phyloP scores from a whole-genome alignment of 2,888 invertebrate species.

The Craniophora ligustri region DNA sequence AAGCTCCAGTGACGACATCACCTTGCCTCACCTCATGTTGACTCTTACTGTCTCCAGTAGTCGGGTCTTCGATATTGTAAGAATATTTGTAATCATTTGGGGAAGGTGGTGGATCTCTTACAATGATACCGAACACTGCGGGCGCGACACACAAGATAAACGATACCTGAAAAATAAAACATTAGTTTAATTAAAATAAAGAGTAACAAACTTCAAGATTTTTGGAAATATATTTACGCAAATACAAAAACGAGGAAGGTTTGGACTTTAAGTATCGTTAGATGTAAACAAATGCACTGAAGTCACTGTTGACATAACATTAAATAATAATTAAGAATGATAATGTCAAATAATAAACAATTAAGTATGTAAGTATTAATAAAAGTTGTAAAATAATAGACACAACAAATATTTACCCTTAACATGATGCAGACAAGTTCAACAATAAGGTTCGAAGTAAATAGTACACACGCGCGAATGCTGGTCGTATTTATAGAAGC shows the following conservation, averaged over 20 bases:
- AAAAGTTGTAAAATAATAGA: too few species aligned
- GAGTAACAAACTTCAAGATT: background rate
- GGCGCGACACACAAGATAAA: slow-evolving; percentile 63
- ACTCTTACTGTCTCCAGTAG: slow-evolving; percentile 82
- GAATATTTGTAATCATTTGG: slow-evolving; percentile 81
- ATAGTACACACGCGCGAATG: slow-evolving; percentile 62
- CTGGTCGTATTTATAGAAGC: slow-evolving; percentile 77
- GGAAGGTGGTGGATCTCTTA: slow-evolving; percentile 75
- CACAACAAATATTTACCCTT: slow-evolving; percentile 67
- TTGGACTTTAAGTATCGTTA: too few species aligned
- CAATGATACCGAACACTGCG: slow-evolving; percentile 71
- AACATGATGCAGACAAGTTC: slow-evolving; percentile 67
- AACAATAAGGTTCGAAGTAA: slow-evolving; percentile 70
- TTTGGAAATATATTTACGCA: slow-evolving; percentile 12
- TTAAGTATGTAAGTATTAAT: background rate
- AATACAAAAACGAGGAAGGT: slow-evolving; percentile 19
- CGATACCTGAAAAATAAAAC: slow-evolving; percentile 53
- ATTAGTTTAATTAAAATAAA: slow-evolving; percentile 15
- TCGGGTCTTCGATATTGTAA: slow-evolving; percentile 86
- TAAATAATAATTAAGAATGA: too few species aligned
- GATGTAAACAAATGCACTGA: background rate
- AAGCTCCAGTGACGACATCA: slow-evolving; percentile 78
- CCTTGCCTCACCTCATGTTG: slow-evolving; percentile 79
- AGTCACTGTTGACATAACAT: too few species aligned
- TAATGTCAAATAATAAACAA: slow-evolving; percentile 27